These are phyloP conservation scores for Hypselothyrea guttata DNA, from an alignment of 2,888 invertebrate genomes.

Conservation along the genomic window DNA sequence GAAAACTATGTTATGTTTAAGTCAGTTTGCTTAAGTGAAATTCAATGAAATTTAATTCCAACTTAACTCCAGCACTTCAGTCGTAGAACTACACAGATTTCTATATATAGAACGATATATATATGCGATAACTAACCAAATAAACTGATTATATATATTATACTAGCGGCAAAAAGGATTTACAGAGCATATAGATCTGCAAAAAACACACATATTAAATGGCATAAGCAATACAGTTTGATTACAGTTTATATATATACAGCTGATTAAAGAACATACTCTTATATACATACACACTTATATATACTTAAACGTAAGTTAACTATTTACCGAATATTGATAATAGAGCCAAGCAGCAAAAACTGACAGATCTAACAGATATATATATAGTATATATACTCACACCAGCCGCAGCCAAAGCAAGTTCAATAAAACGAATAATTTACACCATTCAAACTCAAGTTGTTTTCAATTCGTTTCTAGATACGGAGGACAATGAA, in stretches of 20 bases:
- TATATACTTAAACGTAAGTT: conserved; percentile 48
- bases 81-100: conserved; percentile 31
- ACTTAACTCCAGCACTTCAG: conserved; percentile 28
- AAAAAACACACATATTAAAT: conserved; percentile 5
- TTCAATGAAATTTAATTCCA: conserved; percentile 14
- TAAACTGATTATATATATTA: conserved; percentile 32
- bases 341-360: too few relatives aligned
- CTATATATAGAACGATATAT: conserved; percentile 8
- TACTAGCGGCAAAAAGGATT: neutral
- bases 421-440: conserved; percentile 71
- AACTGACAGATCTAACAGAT: too few relatives aligned
- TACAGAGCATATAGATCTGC: conserved; percentile 6
- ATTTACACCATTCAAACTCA: conserved; percentile 63
- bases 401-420: conserved; percentile 34
- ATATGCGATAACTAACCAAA: conserved; percentile 22
- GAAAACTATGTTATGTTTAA: too few relatives aligned
- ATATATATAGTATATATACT: too few relatives aligned
- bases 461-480: neutral
- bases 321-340: conserved; percentile 66
- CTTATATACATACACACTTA: conserved; percentile 14
- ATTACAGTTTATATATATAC: conserved; percentile 17
- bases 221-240: conserved; percentile 28
- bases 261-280: conserved; percentile 28
- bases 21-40: conserved; percentile 35
- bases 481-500: neutral